Percentiles rank a stretch among this genome's conserved stretches.
These are phyloP conservation scores for Sander lucioperca DNA, from an alignment of 2,113 vertebrate species.

Conservation along the genomic window DNA sequence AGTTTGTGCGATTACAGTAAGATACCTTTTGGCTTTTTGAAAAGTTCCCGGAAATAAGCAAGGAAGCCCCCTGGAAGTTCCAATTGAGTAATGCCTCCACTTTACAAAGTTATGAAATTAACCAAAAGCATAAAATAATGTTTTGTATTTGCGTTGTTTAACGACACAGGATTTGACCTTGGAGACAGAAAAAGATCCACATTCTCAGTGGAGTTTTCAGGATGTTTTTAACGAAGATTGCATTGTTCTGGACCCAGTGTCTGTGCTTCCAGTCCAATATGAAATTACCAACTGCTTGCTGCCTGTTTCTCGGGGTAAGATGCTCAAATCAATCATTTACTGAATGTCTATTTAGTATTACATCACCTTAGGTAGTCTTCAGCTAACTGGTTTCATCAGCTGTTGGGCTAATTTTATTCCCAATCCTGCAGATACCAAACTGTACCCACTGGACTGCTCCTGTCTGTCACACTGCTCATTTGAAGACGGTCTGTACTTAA, in stretches of 20 bases:
- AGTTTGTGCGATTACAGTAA: neutral
- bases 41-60: neutral
- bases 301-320: constrained; percentile 85
- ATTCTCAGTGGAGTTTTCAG: constrained; percentile 89
- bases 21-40: neutral
- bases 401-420: constrained; percentile 1
- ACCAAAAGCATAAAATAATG: neutral
- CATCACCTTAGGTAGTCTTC: neutral
- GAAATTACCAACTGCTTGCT: constrained; percentile 89
- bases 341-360: constrained; percentile 2
- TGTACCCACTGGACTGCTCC: constrained; percentile 88
- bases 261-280: constrained; percentile 91
- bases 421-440: constrained; percentile 84
- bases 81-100: neutral
- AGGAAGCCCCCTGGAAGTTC: neutral
- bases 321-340: neutral
- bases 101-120: neutral
- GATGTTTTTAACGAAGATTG: constrained; percentile 95
- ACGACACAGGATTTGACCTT: constrained; percentile 74
- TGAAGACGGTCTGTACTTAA: constrained; percentile 84
- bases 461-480: constrained; percentile 90
- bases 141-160: neutral
- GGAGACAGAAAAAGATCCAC: constrained; percentile 87
- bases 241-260: constrained; percentile 91
- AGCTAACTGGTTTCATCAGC: neutral